Percentiles rank a stretch among this genome's conserved stretches.
phyloP scores from a whole-genome alignment of 1,140 invertebrate species.

The Panulirus ornatus region DNA sequence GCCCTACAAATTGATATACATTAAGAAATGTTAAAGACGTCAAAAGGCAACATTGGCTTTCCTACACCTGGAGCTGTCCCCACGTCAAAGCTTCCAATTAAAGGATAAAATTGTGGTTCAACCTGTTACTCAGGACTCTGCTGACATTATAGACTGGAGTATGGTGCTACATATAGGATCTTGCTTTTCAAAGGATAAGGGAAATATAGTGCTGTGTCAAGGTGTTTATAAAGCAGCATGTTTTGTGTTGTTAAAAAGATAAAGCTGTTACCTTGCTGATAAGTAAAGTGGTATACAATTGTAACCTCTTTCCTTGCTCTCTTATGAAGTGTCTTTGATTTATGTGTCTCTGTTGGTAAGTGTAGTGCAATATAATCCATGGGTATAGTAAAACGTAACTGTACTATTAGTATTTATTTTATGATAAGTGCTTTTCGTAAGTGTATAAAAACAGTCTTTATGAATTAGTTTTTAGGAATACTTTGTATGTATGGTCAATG shows the following conservation, averaged over 20 bases:
- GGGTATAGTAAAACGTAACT: too few species aligned
- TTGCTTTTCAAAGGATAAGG: too few species aligned
- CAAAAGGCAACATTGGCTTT: constrained; percentile 36
- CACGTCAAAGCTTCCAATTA: constrained; percentile 44
- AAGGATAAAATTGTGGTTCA: constrained; percentile 3
- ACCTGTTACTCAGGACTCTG: neutral
- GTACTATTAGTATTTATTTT: too few species aligned
- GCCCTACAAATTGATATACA: constrained; percentile 11
- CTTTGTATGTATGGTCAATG: too few species aligned
- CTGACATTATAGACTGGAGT: neutral
- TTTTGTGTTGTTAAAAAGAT: neutral
- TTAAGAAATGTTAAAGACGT: constrained; percentile 28
- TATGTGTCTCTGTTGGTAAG: neutral
- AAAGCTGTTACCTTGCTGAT: neutral
- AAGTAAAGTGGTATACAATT: neutral
- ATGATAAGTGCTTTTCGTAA: too few species aligned
- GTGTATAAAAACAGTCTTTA: too few species aligned
- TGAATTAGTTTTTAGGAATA: too few species aligned
- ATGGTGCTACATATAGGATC: too few species aligned
- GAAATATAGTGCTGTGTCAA: too few species aligned
- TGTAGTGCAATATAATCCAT: constrained; percentile 62
- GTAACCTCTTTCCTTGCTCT: constrained; percentile 28
- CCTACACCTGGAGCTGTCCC: constrained; percentile 52
- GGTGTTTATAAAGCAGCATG: too few species aligned
- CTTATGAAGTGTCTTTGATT: constrained; percentile 9